These are phyloP conservation scores for Apostichopus californicus DNA, from an alignment of 35 echinoderm and acorn worm species.

Conservation along the genomic window DNA sequence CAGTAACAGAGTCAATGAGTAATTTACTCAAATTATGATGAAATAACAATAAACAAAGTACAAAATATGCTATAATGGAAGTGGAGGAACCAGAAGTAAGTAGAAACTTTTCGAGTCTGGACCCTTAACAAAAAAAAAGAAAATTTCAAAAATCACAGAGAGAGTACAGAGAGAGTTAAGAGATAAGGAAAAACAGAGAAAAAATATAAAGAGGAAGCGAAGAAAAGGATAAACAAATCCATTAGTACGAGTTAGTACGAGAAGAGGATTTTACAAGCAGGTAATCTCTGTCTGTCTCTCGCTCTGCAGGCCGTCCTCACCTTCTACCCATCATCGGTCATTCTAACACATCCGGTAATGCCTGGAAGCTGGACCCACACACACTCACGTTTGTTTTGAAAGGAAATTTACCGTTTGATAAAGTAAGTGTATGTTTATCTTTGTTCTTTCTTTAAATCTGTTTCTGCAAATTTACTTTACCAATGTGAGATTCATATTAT, in stretches of 20 bases:
- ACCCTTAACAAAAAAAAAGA: too few relatives aligned
- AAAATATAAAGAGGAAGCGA: too few relatives aligned
- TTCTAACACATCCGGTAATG: constrained; percentile 81
- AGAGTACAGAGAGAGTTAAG: background rate
- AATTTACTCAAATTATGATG: too few relatives aligned
- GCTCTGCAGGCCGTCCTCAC: constrained; percentile 66
- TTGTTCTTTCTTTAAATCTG: background rate
- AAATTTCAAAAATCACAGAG: background rate
- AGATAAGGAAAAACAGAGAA: too few relatives aligned
- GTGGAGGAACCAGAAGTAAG: too few relatives aligned
- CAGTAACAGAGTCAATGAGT: too few relatives aligned
- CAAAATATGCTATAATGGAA: too few relatives aligned
- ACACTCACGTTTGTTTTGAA: constrained; percentile 81
- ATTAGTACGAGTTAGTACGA: background rate
- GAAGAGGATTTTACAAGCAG: too few relatives aligned
- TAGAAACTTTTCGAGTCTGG: too few relatives aligned
- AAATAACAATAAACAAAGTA: too few relatives aligned
- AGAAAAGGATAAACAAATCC: background rate
- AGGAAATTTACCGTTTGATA: constrained; percentile 97
- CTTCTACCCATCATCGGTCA: constrained; percentile 89
- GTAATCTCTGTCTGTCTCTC: background rate
- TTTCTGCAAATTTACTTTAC: background rate
- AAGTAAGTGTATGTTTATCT: constrained; percentile 58
- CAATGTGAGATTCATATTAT: background rate
- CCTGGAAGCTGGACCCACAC: constrained; percentile 88